Conservation (phyloP, 2,113 vertebrate genomes). For the Onychostruthus taczanowskii region DNA sequence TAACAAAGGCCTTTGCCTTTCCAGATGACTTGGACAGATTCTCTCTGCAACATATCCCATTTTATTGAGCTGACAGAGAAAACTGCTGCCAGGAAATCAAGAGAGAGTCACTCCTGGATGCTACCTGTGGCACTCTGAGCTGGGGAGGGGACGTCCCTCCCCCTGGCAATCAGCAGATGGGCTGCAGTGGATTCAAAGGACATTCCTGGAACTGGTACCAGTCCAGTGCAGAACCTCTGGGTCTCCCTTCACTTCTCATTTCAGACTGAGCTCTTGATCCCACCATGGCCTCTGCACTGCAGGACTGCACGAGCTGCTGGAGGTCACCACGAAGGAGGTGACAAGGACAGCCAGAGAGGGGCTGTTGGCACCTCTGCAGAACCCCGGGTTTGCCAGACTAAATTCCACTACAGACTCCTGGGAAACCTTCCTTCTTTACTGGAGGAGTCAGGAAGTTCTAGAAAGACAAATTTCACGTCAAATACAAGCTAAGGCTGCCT, state of each 20-base stretch:
- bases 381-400: background rate
- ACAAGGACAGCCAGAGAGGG: background rate
- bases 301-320: background rate
- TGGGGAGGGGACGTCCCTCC: background rate
- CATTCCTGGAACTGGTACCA: background rate
- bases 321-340: background rate
- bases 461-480: background rate
- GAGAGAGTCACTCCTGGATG: background rate
- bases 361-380: background rate
- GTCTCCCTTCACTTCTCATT: background rate
- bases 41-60: slow-evolving; percentile 16
- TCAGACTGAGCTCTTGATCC: background rate
- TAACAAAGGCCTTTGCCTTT: background rate
- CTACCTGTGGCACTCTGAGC: background rate
- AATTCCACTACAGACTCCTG: background rate
- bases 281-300: background rate
- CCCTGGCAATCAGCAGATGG: background rate
- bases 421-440: background rate
- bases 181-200: background rate
- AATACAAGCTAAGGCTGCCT: background rate
- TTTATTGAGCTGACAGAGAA: background rate
- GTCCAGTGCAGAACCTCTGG: background rate
- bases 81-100: background rate
- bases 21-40: background rate
- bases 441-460: background rate